phyloP scores from a whole-genome alignment of 2,888 invertebrate species.

The Drosophila atripex region DNA sequence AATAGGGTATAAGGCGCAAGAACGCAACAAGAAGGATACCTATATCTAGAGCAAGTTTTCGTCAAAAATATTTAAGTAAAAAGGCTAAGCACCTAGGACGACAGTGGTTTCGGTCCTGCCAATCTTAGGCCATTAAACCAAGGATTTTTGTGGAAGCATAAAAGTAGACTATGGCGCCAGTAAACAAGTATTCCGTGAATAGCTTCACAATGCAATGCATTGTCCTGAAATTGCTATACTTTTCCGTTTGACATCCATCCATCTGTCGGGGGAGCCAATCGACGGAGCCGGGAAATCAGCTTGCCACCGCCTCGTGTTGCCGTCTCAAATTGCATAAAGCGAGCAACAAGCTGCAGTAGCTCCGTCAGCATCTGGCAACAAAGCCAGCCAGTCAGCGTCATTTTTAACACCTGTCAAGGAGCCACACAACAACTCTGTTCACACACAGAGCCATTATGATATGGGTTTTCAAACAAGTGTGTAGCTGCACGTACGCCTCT shows the following conservation, averaged over 20 bases:
- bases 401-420: slow-evolving; percentile 72
- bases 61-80: not conserved
- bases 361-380: slow-evolving; percentile 26
- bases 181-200: slow-evolving; percentile 9
- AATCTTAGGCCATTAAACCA: not conserved
- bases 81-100: not conserved
- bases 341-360: slow-evolving; percentile 30
- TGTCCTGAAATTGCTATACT: not conserved
- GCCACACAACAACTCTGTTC: slow-evolving; percentile 41
- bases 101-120: not conserved
- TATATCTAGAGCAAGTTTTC: not conserved
- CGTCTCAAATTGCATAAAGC: slow-evolving; percentile 54
- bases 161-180: not conserved
- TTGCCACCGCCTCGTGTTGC: slow-evolving; percentile 17
- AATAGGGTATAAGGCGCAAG: no score
- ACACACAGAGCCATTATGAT: slow-evolving; percentile 17
- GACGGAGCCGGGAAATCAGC: slow-evolving; percentile 17
- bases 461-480: not conserved
- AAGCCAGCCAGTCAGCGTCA: slow-evolving; percentile 51
- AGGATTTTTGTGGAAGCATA: not conserved
- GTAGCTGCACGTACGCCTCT: not conserved
- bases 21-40: no score
- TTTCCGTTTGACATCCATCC: slow-evolving; percentile 5
- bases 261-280: slow-evolving; percentile 12
- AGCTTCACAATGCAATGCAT: slow-evolving; percentile 3